Conservation (phyloP, 2,113 vertebrate species). For the Hydrolagus affinis region DNA sequence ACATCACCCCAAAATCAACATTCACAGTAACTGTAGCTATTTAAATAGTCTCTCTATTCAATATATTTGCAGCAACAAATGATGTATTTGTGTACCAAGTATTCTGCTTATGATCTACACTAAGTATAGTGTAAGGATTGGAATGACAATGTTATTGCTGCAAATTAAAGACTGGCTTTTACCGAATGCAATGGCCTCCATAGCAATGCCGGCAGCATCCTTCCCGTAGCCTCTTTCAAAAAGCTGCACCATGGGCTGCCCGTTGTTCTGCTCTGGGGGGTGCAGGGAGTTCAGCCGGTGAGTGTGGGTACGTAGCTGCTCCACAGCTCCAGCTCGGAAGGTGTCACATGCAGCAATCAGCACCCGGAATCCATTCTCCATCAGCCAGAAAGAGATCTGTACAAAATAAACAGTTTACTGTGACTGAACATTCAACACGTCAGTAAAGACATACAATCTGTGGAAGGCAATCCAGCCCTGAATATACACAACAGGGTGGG, state of each 20-base stretch:
- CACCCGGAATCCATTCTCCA: slow-evolving; percentile 88
- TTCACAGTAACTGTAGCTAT: too few species aligned
- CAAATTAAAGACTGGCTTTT: slow-evolving; percentile 22
- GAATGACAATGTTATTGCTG: background rate
- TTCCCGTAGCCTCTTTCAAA: slow-evolving; percentile 97
- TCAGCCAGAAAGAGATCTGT: slow-evolving; percentile 93
- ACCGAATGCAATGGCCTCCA: slow-evolving; percentile 95
- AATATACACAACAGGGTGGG: too few species aligned
- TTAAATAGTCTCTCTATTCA: too few species aligned
- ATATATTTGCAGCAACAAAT: too few species aligned
- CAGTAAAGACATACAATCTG: too few species aligned
- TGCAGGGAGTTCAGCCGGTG: slow-evolving; percentile 82
- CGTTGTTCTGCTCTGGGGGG: slow-evolving; percentile 69
- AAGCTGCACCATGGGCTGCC: slow-evolving; percentile 75
- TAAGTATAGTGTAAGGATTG: background rate
- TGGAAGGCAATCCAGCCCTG: too few species aligned
- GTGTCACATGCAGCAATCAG: slow-evolving; percentile 95
- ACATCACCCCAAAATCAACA: too few species aligned
- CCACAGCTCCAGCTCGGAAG: slow-evolving; percentile 87
- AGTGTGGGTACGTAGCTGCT: slow-evolving; percentile 92
- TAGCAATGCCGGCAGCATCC: slow-evolving; percentile 90
- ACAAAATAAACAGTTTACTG: background rate
- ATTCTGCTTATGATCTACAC: background rate
- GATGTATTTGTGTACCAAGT: too few species aligned
- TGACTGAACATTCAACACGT: too few species aligned